A percentile compares a stretch with the other conserved stretches of the same genome.
Evolutionary conservation across 1,140 invertebrate species (phyloP).

Genomic region (Philotrypesis tridentata): DNA sequence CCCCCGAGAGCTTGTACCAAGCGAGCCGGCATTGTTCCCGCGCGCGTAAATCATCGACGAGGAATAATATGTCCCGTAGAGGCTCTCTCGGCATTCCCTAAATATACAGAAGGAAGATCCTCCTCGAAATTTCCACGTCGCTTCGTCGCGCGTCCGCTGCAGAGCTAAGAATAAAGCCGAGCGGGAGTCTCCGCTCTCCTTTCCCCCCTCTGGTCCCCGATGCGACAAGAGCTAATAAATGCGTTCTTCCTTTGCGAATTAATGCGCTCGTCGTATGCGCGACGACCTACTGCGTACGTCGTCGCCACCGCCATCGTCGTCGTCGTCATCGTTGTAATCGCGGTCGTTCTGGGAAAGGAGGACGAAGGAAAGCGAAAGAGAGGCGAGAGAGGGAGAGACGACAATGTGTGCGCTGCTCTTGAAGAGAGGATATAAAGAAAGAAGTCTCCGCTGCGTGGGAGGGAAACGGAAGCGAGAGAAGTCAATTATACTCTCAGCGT

Average conservation of each 20-base stretch:
- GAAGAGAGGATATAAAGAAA: background rate
- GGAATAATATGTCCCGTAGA: no score
- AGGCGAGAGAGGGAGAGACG: slow-evolving; percentile 1
- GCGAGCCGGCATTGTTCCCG: slow-evolving; percentile 10
- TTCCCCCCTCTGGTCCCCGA: no score
- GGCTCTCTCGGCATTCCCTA: background rate
- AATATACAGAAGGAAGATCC: background rate
- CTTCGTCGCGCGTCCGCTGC: no score
- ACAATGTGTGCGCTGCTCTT: background rate
- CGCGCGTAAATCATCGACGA: background rate
- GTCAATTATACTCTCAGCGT: slow-evolving; percentile 38
- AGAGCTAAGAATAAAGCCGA: slow-evolving; percentile 28
- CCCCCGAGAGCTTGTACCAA: no score
- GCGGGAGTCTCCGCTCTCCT: background rate
- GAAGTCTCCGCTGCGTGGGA: background rate
- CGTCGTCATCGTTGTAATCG: no score
- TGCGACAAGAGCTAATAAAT: slow-evolving; percentile 16
- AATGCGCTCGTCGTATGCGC: slow-evolving; percentile 34
- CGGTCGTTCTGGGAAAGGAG: slow-evolving; percentile 29
- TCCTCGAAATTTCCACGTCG: slow-evolving; percentile 19
- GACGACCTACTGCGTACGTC: slow-evolving; percentile 11
- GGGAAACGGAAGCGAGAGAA: slow-evolving; percentile 7
- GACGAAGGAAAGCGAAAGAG: slow-evolving; percentile 40
- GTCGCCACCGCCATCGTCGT: background rate
- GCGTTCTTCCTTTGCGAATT: slow-evolving; percentile 33